Base-by-base conservation (phyloP, 1,140 invertebrate species). In the Drosophila lowei region DNA sequence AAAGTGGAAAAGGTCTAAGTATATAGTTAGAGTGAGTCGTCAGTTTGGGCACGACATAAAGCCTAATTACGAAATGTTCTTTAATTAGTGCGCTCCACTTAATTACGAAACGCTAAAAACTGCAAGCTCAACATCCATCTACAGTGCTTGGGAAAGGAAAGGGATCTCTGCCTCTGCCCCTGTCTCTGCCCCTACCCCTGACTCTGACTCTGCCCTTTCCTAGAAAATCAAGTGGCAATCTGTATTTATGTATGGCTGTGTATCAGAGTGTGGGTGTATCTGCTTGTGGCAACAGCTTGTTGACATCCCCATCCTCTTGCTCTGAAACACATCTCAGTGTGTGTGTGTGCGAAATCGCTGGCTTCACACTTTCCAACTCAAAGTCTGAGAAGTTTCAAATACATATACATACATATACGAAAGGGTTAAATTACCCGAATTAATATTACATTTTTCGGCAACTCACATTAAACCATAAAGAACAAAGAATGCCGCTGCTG, bases 51-150 rank as follows among this genome's bases (percentile, higher is more conserved):
- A 41, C 18, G 68, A 47, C 62, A 63, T 54, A 73, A 73, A 83
- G 70, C 70, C 79, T 74, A 70, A 81, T 81, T 83, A 84, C 63
- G 53, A 55, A 68, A 57, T 73, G 56, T 78, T 77, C 64, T 59
- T 74, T 78, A 81, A 83, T 84, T 83, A 83, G 79, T 75, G 42
- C 60, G 63, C 79, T 50, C 58, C 60, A 83, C 74, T 77, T 83
- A 83, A 83, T 83, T 83, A 83, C 54, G 75, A 73, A 77, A 77
- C 73, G 56, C 73, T 58, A 83, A 71, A 78, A 60, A 57, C 72
- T 62, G 75, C 72, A 80, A 63, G 72, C 57, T 47, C 70, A 62
- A 50, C 52, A 68, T 52, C 53, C 42, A 67, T 44, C 44, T 21
- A 30, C 42, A 11, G 50, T 34, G 50, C 50, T 62, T 34, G 23